Percentiles rank a stretch among this genome's conserved stretches.
Evolutionary conservation across 2,113 vertebrate genomes (phyloP).

Genomic region (Capra hircus): DNA sequence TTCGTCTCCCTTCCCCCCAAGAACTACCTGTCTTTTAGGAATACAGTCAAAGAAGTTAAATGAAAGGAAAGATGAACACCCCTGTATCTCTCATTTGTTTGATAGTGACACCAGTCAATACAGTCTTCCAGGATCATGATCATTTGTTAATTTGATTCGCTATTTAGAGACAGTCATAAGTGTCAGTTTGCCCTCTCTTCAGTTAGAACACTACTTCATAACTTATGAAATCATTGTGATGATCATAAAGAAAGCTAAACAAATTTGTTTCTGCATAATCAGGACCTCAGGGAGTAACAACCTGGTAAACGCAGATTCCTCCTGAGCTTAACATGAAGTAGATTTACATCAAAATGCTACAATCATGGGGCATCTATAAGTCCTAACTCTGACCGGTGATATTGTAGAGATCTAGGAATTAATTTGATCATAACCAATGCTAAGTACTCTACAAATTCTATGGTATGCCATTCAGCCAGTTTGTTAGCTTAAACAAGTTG

Average conservation of each 20-base stretch:
- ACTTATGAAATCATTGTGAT: not conserved
- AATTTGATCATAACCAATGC: not conserved
- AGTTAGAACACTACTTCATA: not conserved
- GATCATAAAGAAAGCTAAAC: not conserved
- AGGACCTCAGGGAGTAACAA: not conserved
- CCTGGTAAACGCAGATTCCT: not conserved
- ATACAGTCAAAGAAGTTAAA: not conserved
- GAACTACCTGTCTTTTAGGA: not conserved
- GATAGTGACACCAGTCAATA: not conserved
- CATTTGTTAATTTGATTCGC: not conserved
- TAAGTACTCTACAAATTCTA: not conserved
- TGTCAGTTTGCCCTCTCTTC: not conserved
- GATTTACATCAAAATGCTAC: not conserved
- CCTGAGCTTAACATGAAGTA: not conserved
- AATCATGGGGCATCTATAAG: not conserved
- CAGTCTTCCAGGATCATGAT: not conserved
- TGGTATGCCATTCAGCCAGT: not conserved
- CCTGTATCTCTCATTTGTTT: not conserved
- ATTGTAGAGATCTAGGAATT: not conserved
- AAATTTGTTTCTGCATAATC: not conserved
- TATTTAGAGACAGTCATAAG: not conserved
- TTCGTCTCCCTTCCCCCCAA: not conserved
- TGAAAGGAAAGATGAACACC: not conserved
- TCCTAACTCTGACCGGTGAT: not conserved
- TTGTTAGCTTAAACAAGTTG: not conserved